Evolutionary conservation across 2,888 invertebrate species (phyloP).

Genomic region (Chalcosyrphus nemorum): DNA sequence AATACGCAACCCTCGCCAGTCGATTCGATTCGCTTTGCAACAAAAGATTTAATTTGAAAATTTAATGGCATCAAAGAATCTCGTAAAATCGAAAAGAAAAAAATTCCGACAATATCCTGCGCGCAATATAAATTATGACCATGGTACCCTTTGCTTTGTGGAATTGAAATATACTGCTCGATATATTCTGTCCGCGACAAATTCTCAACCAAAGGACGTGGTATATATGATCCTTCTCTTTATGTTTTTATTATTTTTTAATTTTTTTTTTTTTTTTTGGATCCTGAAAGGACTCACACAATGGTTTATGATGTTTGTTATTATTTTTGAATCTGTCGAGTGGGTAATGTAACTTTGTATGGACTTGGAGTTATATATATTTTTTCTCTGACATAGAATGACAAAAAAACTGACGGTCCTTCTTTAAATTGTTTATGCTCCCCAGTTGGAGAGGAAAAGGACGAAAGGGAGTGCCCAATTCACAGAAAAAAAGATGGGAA

Average conservation of each 20-base stretch:
- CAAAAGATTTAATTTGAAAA: conserved; percentile 68
- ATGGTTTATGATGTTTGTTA: conserved; percentile 8
- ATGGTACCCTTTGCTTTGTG: conserved; percentile 22
- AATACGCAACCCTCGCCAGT: neutral
- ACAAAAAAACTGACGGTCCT: neutral
- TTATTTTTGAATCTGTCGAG: conserved; percentile 14
- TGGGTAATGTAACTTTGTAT: conserved; percentile 14
- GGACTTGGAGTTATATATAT: neutral
- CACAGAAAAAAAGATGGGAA: neutral
- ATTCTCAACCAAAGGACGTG: conserved; percentile 18
- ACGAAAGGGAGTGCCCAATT: neutral
- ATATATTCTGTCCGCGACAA: conserved; percentile 40
- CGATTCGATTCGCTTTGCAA: conserved; percentile 61
- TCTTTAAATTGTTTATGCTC: neutral
- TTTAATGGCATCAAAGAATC: conserved; percentile 58
- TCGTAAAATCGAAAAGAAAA: conserved; percentile 49
- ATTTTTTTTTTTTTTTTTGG: neutral
- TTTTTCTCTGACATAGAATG: neutral
- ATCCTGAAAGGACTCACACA: conserved; percentile 15
- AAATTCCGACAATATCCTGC: conserved; percentile 48
- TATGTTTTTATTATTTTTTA: neutral
- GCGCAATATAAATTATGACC: conserved; percentile 57
- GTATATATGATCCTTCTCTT: conserved; percentile 4
- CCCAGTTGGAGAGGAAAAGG: neutral
- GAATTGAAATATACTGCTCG: conserved; percentile 19